A percentile compares a stretch with the other conserved stretches of the same genome.
Conservation (phyloP, 2,888 invertebrate species). For the Chelonus formosanus region DNA sequence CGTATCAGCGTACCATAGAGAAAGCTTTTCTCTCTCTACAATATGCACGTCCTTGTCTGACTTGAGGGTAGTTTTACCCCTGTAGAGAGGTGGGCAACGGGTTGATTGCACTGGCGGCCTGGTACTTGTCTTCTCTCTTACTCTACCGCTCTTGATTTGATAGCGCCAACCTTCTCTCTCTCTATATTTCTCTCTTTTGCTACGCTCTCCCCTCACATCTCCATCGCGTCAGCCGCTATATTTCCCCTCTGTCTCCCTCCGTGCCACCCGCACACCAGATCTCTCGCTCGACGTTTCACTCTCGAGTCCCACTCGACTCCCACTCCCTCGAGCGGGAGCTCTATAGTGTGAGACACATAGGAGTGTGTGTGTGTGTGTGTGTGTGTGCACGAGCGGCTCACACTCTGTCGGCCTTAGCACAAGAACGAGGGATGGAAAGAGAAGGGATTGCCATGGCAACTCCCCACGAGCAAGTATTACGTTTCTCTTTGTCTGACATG, state of each 20-base stretch:
- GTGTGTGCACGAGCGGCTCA: conserved; percentile 33
- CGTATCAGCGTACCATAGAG: conserved; percentile 39
- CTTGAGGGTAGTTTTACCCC: conserved; percentile 60
- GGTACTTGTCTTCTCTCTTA: conserved; percentile 45
- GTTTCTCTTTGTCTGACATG: conserved; percentile 47
- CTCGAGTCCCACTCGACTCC: conserved; percentile 37
- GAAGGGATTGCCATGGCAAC: conserved; percentile 60
- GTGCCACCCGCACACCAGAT: conserved; percentile 39
- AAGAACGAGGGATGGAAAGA: conserved; percentile 35
- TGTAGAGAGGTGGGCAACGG: conserved; percentile 53
- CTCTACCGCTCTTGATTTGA: conserved; percentile 36
- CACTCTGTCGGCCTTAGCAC: conserved; percentile 35
- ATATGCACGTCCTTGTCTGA: conserved; percentile 53
- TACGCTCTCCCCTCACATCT: conserved; percentile 30
- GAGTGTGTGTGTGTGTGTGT: neutral
- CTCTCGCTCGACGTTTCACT: conserved; percentile 33
- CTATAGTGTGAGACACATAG: neutral
- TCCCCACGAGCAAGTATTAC: conserved; percentile 59
- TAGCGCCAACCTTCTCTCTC: conserved; percentile 36
- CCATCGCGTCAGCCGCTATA: conserved; percentile 24
- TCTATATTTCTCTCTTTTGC: conserved; percentile 29
- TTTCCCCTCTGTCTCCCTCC: conserved; percentile 21
- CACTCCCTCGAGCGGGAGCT: conserved; percentile 14
- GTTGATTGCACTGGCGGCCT: conserved; percentile 63
- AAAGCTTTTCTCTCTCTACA: conserved; percentile 44